Conservation (phyloP, 2,113 vertebrate genomes). For the Amazona vittata region DNA sequence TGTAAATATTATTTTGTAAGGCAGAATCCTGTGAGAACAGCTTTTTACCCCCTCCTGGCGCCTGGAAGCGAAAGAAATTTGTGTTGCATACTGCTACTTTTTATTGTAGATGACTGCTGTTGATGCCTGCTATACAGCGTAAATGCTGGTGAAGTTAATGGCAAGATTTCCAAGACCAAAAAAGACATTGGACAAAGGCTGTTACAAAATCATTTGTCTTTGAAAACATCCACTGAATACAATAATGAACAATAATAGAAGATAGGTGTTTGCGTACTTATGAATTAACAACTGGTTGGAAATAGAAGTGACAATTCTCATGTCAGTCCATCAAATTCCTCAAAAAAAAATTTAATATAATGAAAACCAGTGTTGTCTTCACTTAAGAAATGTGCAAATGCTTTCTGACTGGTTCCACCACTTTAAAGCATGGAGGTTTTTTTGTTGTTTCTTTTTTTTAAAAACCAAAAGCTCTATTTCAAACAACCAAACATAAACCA, state of each 20-base stretch:
- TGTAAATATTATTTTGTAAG: neutral
- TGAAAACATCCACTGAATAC: neutral
- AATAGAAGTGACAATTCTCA: neutral
- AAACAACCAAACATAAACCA: neutral
- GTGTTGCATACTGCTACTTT: neutral
- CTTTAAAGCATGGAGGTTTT: neutral
- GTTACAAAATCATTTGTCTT: neutral
- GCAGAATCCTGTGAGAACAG: neutral
- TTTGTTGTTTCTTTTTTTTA: neutral
- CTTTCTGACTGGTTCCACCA: neutral
- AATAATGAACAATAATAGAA: neutral
- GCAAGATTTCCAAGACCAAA: neutral
- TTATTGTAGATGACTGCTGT: neutral
- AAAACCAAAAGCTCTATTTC: neutral
- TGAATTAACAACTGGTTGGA: neutral
- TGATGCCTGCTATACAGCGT: neutral
- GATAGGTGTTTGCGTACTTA: neutral
- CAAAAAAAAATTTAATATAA: neutral
- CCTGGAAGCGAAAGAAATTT: neutral
- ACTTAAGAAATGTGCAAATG: neutral
- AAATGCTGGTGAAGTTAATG: neutral
- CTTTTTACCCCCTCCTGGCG: neutral
- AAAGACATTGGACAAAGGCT: neutral
- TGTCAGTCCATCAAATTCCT: neutral
- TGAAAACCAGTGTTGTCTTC: neutral